A percentile compares a stretch with the other conserved stretches of the same genome.
Evolutionary conservation across 1,140 invertebrate genomes (phyloP).

Genomic region (Anagrus nilaparvatae): DNA sequence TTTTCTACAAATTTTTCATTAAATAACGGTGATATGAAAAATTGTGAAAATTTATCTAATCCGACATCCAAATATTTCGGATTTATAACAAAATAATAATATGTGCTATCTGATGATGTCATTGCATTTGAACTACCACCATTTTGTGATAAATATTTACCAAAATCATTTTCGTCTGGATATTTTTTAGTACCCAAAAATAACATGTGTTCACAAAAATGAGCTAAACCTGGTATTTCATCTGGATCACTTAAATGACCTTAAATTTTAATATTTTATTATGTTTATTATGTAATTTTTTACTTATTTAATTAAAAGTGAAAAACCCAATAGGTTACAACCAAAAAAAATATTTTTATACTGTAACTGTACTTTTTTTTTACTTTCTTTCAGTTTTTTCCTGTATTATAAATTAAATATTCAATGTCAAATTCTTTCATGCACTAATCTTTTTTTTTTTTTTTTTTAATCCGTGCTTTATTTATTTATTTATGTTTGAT

Average conservation of each 20-base stretch:
- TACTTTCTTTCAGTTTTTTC: no score
- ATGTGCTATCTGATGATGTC: slow-evolving; percentile 81
- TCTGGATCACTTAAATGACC: slow-evolving; percentile 79
- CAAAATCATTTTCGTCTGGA: slow-evolving; percentile 87
- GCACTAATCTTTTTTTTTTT: no score
- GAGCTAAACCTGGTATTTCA: slow-evolving; percentile 80
- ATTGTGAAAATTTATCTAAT: slow-evolving; percentile 90
- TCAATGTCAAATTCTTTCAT: no score
- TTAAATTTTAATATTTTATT: slow-evolving; percentile 31
- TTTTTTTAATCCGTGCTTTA: no score
- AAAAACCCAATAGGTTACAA: no score
- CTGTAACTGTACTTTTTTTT: no score
- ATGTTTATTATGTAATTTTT: no score
- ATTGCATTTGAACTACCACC: slow-evolving; percentile 81
- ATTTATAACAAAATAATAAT: slow-evolving; percentile 86
- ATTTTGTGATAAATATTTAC: slow-evolving; percentile 79
- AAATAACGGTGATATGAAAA: slow-evolving; percentile 87
- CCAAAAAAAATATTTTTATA: no score
- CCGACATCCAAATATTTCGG: slow-evolving; percentile 69
- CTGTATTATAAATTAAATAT: no score
- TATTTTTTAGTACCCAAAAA: slow-evolving; percentile 92
- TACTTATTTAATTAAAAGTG: no score
- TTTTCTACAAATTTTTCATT: slow-evolving; percentile 80
- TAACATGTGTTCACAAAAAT: slow-evolving; percentile 97
- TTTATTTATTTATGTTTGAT: no score